Evolutionary conservation across 2,888 invertebrate species (phyloP).

Genomic region (Athetis lepigone): DNA sequence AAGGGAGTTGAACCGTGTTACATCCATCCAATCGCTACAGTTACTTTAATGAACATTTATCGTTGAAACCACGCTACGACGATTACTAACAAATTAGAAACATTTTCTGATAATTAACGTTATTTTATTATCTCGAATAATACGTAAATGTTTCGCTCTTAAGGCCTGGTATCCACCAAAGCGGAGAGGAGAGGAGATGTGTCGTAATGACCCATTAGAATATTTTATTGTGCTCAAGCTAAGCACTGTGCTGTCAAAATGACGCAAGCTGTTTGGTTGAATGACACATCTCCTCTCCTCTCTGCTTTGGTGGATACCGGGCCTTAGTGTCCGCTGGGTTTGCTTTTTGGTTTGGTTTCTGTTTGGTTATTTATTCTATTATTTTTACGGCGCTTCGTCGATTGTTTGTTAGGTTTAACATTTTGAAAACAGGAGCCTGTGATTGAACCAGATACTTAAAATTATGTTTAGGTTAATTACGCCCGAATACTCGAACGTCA

Average conservation of each 20-base stretch:
- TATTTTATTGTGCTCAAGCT: too few species aligned
- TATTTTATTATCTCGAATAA: conserved; percentile 71
- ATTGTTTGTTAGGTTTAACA: background rate
- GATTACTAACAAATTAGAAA: conserved; percentile 72
- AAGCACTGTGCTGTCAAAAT: too few species aligned
- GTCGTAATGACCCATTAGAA: too few species aligned
- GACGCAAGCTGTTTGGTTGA: too few species aligned
- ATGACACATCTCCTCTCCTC: too few species aligned
- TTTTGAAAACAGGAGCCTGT: background rate
- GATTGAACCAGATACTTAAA: conserved; percentile 4
- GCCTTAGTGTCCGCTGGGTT: conserved; percentile 66
- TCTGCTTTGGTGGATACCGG: too few species aligned
- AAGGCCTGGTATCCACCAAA: too few species aligned
- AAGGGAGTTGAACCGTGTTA: conserved; percentile 18
- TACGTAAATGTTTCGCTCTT: conserved; percentile 61
- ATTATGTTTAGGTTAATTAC: conserved; percentile 1
- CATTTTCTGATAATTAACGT: conserved; percentile 72
- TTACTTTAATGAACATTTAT: conserved; percentile 75
- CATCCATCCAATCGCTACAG: conserved; percentile 37
- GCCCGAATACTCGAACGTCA: too few species aligned
- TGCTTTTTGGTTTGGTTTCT: too few species aligned
- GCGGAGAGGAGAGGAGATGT: too few species aligned
- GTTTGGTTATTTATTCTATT: conserved; percentile 69
- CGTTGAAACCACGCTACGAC: conserved; percentile 70
- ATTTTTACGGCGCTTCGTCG: conserved; percentile 21